A percentile compares a stretch with the other conserved stretches of the same genome.
Evolutionary conservation across 2,797 vertebrate genomes (phyloP).

Genomic region (Danio tinwini): DNA sequence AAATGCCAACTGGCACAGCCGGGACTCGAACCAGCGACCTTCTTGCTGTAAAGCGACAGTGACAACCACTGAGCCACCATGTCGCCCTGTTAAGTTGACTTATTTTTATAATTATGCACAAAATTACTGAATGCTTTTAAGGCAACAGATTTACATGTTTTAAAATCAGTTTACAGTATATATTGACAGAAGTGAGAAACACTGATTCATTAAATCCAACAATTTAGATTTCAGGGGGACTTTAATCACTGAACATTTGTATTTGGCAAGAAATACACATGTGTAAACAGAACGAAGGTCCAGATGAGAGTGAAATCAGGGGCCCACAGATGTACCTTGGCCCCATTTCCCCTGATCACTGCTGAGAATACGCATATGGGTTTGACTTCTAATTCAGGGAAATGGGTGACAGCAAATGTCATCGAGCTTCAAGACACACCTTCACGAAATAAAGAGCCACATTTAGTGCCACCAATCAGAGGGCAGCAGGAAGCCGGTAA

Average conservation of each 20-base stretch:
- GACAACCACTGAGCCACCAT: no score
- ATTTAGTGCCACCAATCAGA: constrained; percentile 71
- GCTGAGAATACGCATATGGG: neutral
- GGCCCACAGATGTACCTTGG: constrained; percentile 47
- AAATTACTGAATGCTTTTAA: no score
- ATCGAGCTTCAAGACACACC: constrained; percentile 1
- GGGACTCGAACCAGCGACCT: no score
- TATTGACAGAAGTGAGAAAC: no score
- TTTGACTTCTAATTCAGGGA: constrained; percentile 1
- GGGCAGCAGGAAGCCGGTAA: constrained; percentile 71
- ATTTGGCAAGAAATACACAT: neutral
- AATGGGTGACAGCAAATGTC: constrained; percentile 14
- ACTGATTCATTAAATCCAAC: no score
- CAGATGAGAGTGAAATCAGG: constrained; percentile 5
- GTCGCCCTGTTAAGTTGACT: no score
- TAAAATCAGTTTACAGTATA: no score
- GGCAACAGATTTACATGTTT: no score
- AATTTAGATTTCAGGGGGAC: neutral
- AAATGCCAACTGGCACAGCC: no score
- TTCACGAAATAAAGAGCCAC: constrained; percentile 45
- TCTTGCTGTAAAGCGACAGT: no score
- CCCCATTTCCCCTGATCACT: constrained; percentile 26
- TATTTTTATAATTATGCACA: no score
- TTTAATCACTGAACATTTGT: neutral
- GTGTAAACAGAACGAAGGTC: constrained; percentile 26